These are phyloP conservation scores for Ardeotis arabs DNA, from an alignment of 2,113 vertebrate genomes.

Conservation along the genomic window DNA sequence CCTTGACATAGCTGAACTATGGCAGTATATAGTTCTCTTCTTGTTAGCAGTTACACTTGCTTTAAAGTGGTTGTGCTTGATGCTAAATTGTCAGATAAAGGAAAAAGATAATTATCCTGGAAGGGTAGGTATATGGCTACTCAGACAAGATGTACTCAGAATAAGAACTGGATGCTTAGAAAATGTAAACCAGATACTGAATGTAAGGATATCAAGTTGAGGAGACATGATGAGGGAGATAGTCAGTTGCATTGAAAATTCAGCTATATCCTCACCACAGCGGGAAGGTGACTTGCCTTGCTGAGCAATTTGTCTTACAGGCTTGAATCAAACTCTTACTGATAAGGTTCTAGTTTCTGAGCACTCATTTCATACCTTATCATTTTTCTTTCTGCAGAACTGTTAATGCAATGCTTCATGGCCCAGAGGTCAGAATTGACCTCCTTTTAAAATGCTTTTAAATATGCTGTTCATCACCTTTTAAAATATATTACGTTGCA, in stretches of 20 bases:
- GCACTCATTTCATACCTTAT: conserved; percentile 82
- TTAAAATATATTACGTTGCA: conserved; percentile 51
- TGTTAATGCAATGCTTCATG: conserved; percentile 79
- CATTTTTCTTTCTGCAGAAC: conserved; percentile 79
- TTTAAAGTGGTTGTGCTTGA: conserved; percentile 67
- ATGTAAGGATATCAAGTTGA: conserved; percentile 71
- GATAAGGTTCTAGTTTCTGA: conserved; percentile 83
- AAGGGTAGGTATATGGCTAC: conserved; percentile 57
- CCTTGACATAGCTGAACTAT: not conserved
- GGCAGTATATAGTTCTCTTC: conserved; percentile 9
- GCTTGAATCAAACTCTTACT: conserved; percentile 78
- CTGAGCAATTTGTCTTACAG: conserved; percentile 85
- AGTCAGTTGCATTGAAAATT: conserved; percentile 78
- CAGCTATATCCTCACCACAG: conserved; percentile 79
- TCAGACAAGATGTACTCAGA: conserved; percentile 76
- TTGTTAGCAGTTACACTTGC: conserved; percentile 46
- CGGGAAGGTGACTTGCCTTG: conserved; percentile 82
- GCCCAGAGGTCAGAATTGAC: conserved; percentile 83
- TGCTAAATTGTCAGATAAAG: conserved; percentile 73
- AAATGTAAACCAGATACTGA: conserved; percentile 68
- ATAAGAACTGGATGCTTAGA: conserved; percentile 73
- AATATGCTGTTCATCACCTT: conserved; percentile 67
- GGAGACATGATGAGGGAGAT: conserved; percentile 76
- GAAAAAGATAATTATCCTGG: conserved; percentile 73
- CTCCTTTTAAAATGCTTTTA: conserved; percentile 78